A percentile compares a stretch with the other conserved stretches of the same genome.
Conservation (phyloP, 64 coral and sea anemone species). For the Hydrozoanthus tunicans region DNA sequence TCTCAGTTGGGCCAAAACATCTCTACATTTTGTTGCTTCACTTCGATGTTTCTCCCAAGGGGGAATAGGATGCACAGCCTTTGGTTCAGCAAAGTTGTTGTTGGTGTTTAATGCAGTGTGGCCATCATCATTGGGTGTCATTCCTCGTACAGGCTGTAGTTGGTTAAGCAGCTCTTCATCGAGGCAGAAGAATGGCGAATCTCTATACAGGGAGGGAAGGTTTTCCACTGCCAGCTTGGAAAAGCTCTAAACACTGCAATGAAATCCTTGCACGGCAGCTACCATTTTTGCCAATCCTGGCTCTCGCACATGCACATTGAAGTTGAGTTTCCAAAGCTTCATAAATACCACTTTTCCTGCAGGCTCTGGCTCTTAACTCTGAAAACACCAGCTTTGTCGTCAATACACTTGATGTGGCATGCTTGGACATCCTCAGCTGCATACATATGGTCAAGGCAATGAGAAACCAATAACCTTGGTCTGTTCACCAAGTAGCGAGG, state of each 20-base stretch:
- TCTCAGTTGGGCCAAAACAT: too few species aligned
- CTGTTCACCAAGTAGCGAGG: constrained; percentile 31
- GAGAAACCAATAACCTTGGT: constrained; percentile 15
- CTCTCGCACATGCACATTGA: constrained; percentile 33
- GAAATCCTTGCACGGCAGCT: constrained; percentile 47
- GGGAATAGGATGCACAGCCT: too few species aligned
- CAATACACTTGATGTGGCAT: neutral
- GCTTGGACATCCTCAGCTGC: constrained; percentile 24
- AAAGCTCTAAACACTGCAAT: constrained; percentile 31
- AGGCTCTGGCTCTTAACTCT: constrained; percentile 9
- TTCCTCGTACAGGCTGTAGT: too few species aligned
- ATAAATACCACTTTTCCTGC: neutral
- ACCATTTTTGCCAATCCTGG: constrained; percentile 42
- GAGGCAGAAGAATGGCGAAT: too few species aligned
- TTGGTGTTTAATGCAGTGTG: too few species aligned
- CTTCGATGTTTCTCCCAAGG: too few species aligned
- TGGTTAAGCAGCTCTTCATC: too few species aligned
- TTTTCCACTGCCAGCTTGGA: constrained; percentile 13
- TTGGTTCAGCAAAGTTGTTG: too few species aligned
- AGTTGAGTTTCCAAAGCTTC: neutral
- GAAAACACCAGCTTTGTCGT: neutral
- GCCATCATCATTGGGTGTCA: too few species aligned
- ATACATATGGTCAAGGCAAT: constrained; percentile 19
- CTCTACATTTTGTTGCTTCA: too few species aligned
- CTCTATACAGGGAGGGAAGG: neutral